phyloP scores from a whole-genome alignment of 2,888 invertebrate genomes.

The Sphaerophoria rueppellii region DNA sequence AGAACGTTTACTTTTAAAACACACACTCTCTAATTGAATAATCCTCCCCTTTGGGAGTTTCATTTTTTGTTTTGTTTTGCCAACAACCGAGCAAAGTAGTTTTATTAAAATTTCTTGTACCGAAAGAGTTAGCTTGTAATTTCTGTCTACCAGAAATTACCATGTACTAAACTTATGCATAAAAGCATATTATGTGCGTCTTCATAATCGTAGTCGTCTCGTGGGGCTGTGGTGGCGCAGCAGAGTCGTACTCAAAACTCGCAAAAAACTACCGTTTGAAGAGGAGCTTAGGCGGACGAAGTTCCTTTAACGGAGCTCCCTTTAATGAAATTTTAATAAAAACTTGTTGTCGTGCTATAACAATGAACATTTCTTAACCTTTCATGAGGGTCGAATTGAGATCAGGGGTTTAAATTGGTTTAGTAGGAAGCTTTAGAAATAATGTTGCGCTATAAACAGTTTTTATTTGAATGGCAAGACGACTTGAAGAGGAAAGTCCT shows the following conservation, averaged over 20 bases:
- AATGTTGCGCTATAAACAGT: constrained; percentile 33
- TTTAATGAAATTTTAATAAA: constrained; percentile 52
- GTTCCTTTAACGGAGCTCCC: constrained; percentile 30
- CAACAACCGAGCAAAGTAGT: constrained; percentile 39
- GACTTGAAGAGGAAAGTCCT: constrained; percentile 7
- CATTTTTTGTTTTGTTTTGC: too few species aligned
- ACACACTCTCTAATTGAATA: constrained; percentile 69
- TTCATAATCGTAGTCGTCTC: background rate
- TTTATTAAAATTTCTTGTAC: constrained; percentile 34
- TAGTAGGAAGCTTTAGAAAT: constrained; percentile 30
- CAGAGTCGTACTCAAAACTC: background rate
- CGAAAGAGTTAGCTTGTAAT: constrained; percentile 2
- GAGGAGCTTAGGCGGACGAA: constrained; percentile 15
- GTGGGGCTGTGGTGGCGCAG: background rate
- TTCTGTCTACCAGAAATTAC: constrained; percentile 18
- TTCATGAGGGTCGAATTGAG: constrained; percentile 1
- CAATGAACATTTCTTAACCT: constrained; percentile 22
- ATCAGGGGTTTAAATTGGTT: constrained; percentile 3
- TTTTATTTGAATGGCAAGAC: background rate
- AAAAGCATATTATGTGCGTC: constrained; percentile 11
- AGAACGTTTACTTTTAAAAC: constrained; percentile 58
- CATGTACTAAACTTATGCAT: constrained; percentile 10
- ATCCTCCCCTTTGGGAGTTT: constrained; percentile 39
- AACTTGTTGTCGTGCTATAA: constrained; percentile 3
- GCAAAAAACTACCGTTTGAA: constrained; percentile 1